Evolutionary conservation across 2,888 invertebrate genomes (phyloP), one percentile per base, ranked within the genome.

Genomic region (Dasypolia templi): DNA sequence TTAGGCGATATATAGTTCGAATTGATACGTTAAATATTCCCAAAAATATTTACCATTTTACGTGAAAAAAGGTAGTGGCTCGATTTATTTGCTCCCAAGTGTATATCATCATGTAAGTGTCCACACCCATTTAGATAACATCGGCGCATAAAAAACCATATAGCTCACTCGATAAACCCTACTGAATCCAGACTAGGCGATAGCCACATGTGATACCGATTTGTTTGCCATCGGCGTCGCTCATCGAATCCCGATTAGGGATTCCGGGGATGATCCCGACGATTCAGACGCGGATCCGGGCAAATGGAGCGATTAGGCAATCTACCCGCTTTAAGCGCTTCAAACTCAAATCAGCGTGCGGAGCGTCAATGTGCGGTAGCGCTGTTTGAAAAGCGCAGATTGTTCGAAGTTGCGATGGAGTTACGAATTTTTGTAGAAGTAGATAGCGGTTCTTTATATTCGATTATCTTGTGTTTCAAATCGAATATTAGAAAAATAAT

Each of bases 241-340:
- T 91, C 92, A 90, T 92, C 90, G 91, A 89, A 91, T 91, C 84
- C 90, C 91, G 91, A 93, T 93, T 91, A 92, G 90, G 91, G 91
- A 92, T 93, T 91, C 90, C 83, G 87, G 87, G 88, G 85, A 86
- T 92, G 90, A 91, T 90, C 90, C 90, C 88, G 86, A 86, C 85
- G 91, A 93, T 93, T 91, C 91, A 79, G 79, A 86, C 86, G 90
- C 83, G 88, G 88, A 91, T 91, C 92, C 91, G 90, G 90, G 91
- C 87, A 93, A 93, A 93, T 93, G 92, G 93, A 90, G 87, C 91
- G 93, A 93, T 94, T 94, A 94, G 92, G 90, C 91, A 89, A 91
- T 92, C 88, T 89, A 91, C 90, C 91, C 91, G 82, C 82, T 90
- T 90, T 88, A 88, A 90, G 87, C 88, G 89, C 83, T 89, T 91